Conservation (phyloP, 1,140 invertebrate species). For the Pseudomyrmex cubaensis region DNA sequence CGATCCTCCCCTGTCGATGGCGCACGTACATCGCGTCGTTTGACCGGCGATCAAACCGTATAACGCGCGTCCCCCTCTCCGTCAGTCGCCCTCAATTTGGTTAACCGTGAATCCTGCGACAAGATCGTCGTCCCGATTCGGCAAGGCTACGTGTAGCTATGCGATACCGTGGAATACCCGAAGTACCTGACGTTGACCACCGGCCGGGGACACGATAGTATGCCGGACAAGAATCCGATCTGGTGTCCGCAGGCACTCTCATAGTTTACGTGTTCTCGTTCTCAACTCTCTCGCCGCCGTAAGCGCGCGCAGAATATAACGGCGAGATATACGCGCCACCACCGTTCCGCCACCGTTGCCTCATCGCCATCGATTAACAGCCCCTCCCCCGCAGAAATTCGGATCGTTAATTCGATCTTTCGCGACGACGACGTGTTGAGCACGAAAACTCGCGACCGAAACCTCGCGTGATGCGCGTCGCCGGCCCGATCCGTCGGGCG, state of each 20-base stretch:
- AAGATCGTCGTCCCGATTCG: constrained; percentile 66
- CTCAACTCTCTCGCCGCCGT: constrained; percentile 17
- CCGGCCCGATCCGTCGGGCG: neutral
- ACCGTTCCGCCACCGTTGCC: constrained; percentile 19
- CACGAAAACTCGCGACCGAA: neutral
- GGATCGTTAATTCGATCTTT: constrained; percentile 32
- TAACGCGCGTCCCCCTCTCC: neutral
- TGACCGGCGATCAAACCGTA: constrained; percentile 28
- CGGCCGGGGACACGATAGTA: constrained; percentile 49
- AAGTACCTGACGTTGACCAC: constrained; percentile 64
- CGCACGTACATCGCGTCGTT: neutral
- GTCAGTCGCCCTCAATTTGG: constrained; percentile 64
- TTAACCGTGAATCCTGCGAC: constrained; percentile 66
- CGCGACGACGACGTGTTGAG: neutral
- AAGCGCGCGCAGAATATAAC: constrained; percentile 9
- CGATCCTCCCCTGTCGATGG: neutral
- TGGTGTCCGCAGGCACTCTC: constrained; percentile 68
- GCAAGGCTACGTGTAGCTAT: constrained; percentile 67
- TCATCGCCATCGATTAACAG: constrained; percentile 42
- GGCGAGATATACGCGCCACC: constrained; percentile 18
- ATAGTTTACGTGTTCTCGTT: constrained; percentile 72
- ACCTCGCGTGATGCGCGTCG: neutral
- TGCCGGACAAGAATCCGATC: constrained; percentile 70
- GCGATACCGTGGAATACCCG: constrained; percentile 70
- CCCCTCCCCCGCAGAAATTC: constrained; percentile 31